Evolutionary conservation across 1,140 invertebrate species (phyloP).

Genomic region (Drosophila athabasca): DNA sequence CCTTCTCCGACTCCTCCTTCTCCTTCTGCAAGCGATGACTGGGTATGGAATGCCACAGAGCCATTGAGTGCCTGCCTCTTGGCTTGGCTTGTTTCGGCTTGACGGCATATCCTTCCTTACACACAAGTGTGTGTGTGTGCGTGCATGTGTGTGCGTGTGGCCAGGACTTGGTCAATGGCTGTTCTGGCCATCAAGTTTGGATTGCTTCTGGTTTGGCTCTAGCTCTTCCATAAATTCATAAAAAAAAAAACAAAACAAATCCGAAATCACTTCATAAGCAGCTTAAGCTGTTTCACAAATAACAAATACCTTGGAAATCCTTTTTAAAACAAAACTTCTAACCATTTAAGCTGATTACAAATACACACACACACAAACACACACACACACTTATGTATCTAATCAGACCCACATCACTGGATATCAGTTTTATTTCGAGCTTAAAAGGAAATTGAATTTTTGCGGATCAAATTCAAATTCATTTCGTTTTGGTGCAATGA

Average conservation of each 20-base stretch:
- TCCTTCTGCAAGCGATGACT: neutral
- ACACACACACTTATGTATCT: constrained; percentile 17
- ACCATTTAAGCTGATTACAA: constrained; percentile 25
- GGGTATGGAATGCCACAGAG: constrained; percentile 25
- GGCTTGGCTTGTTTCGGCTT: neutral
- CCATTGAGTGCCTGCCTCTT: constrained; percentile 37
- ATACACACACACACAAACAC: neutral
- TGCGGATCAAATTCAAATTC: constrained; percentile 37
- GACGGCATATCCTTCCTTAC: neutral
- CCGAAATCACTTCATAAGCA: constrained; percentile 2
- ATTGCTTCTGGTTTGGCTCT: constrained; percentile 18
- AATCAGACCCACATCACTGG: constrained; percentile 46
- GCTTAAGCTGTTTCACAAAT: constrained; percentile 2
- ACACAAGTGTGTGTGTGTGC: neutral
- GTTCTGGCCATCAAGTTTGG: constrained; percentile 30
- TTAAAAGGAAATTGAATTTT: constrained; percentile 50
- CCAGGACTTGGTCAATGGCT: constrained; percentile 11
- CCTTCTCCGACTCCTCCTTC: no score
- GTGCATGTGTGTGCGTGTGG: constrained; percentile 13
- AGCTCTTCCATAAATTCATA: neutral
- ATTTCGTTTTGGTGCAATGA: constrained; percentile 20
- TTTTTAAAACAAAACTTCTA: neutral
- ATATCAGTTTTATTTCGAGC: constrained; percentile 25
- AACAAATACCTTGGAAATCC: no score
- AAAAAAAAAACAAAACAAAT: no score